Base-by-base conservation (phyloP, 35 echinoderm and acorn worm species). In the Patiria miniata region DNA sequence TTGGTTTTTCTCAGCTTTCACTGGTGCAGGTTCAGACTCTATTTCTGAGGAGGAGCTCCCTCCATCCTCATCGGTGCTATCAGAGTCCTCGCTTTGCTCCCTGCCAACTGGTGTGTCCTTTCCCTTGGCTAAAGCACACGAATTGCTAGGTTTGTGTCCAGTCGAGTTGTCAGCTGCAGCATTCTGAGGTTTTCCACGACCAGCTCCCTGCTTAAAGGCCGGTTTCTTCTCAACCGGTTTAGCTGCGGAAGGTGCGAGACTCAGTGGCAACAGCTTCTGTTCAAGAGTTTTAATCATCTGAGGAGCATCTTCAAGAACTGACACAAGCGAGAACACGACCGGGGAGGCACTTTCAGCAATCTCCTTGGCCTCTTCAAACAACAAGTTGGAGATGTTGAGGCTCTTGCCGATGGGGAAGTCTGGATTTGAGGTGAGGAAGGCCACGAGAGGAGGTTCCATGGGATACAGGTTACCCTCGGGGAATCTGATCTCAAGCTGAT, bases 401-500 rank as follows among this genome's bases (percentile, higher is more conserved):
- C 91, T 87, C 39, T 88, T 87, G 8, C n/a, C 50, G 3, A 79
- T 32, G 19, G 86, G 85, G 30, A 93, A 87, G 40, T 93, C 81
- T 10, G 85, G 58, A 61, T 81, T 81, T 12, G 85, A 77, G 1
- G 85, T 59, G 21, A 77, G 82, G 53, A 93, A 93, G 18, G 85
- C 91, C 23, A 93, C 59, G 2, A 93, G 44, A 21, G 91, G 91
- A 14, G 91, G 78, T 77, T 93, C 78, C 39, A 60, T 52, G 32
- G 91, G 91, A 60, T 93, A 93, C 36, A 78, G 0, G 38, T 93
- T 93, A 7, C 51, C 65, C 4, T 82, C 79, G 0, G 91, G 91
- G 53, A 93, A 93, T 39, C 91, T 39, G 2, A 93, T 56, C 69
- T 93, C 91, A 26, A 92, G 56, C 79, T 87, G 59, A 30, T 87